phyloP scores from a whole-genome alignment of 1,140 invertebrate genomes.

The Brachionus plicatilis region DNA sequence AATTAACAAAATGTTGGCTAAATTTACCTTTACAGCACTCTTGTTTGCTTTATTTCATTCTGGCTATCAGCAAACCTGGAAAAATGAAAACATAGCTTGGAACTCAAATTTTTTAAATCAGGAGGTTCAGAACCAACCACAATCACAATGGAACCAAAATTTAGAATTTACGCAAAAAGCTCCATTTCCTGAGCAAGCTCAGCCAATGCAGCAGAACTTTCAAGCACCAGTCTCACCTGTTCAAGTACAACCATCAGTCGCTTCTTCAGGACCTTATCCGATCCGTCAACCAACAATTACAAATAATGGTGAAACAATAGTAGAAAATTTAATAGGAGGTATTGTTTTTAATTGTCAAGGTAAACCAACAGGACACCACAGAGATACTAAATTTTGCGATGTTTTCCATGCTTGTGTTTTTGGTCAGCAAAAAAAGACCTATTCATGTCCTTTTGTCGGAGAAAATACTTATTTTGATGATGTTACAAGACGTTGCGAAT shows the following conservation, averaged over 20 bases:
- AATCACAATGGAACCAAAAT: background rate
- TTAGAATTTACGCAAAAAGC: background rate
- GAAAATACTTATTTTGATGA: slow-evolving; percentile 39
- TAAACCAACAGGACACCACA: background rate
- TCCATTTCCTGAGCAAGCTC: background rate
- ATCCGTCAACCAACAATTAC: background rate
- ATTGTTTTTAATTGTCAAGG: slow-evolving; percentile 1
- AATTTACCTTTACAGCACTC: background rate
- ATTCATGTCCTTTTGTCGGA: background rate
- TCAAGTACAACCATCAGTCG: background rate
- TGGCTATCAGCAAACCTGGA: background rate
- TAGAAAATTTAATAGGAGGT: background rate
- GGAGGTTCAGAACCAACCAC: background rate
- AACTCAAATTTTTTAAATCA: background rate
- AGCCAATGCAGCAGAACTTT: background rate
- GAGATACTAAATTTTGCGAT: slow-evolving; percentile 11
- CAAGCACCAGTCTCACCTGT: background rate
- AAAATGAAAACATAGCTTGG: background rate
- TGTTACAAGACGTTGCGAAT: background rate
- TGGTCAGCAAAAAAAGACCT: background rate
- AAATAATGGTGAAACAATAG: background rate
- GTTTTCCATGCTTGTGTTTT: slow-evolving; percentile 21
- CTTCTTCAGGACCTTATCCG: background rate
- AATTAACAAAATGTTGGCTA: background rate
- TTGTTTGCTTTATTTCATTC: background rate